These are phyloP conservation scores for Sylvietta virens DNA, from an alignment of 2,113 vertebrate genomes.

Conservation along the genomic window DNA sequence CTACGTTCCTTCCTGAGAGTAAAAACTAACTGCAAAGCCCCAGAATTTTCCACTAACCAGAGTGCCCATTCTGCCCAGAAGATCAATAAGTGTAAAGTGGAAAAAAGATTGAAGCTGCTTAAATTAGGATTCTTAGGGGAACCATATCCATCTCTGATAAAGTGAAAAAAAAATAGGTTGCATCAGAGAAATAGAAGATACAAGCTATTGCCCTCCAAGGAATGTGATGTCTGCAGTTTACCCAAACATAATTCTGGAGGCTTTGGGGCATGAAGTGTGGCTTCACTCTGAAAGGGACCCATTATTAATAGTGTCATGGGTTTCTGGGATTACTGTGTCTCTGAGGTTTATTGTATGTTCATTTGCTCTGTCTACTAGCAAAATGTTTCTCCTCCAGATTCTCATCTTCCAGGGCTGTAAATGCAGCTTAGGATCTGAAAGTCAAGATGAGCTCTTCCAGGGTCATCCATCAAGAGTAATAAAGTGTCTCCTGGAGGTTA, in stretches of 20 bases:
- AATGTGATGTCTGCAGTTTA: constrained; percentile 29
- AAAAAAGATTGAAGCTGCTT: constrained; percentile 45
- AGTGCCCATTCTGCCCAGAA: neutral
- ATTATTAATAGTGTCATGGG: constrained; percentile 54
- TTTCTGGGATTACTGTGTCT: constrained; percentile 54
- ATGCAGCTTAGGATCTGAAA: constrained; percentile 31
- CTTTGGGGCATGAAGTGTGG: constrained; percentile 45
- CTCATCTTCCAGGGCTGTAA: constrained; percentile 41
- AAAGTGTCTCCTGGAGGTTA: constrained; percentile 48
- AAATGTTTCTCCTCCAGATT: constrained; percentile 34
- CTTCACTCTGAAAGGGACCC: constrained; percentile 35
- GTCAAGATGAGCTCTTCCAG: constrained; percentile 39
- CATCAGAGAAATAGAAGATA: constrained; percentile 34
- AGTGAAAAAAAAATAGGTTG: neutral
- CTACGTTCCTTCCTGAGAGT: neutral
- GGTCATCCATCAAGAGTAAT: constrained; percentile 59
- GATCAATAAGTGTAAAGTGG: constrained; percentile 34
- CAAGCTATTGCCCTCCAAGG: constrained; percentile 38
- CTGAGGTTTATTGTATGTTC: constrained; percentile 51
- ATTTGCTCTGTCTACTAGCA: constrained; percentile 48
- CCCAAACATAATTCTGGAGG: constrained; percentile 44
- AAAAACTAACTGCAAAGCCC: neutral
- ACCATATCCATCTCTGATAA: constrained; percentile 19
- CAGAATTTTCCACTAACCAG: neutral
- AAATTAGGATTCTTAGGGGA: constrained; percentile 50